These are phyloP conservation scores for Piezodorus guildinii DNA, from an alignment of 1,140 invertebrate genomes.

Conservation along the genomic window DNA sequence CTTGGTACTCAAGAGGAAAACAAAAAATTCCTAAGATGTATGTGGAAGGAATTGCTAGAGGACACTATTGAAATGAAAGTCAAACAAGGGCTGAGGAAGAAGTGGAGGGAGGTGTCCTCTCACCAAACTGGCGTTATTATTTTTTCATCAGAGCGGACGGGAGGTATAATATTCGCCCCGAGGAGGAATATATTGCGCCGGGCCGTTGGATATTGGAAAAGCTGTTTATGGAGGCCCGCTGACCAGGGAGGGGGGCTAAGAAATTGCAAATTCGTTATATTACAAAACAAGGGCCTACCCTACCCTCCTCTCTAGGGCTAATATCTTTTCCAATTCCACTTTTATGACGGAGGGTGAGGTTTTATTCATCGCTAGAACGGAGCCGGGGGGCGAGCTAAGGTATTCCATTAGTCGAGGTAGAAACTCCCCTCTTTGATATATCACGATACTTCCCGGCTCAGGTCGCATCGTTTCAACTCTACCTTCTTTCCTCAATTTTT, in stretches of 20 bases:
- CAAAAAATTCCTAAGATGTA: neutral
- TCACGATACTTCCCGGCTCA: neutral
- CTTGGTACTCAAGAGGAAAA: too few species aligned
- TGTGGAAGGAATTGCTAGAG: neutral
- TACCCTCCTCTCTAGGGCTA: neutral
- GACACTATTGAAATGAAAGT: slow-evolving; percentile 16
- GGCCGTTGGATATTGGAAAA: slow-evolving; percentile 8
- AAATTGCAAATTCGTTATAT: slow-evolving; percentile 16
- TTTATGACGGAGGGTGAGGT: slow-evolving; percentile 15
- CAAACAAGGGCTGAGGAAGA: slow-evolving; percentile 4
- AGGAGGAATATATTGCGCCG: slow-evolving; percentile 1
- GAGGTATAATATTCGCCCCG: too few species aligned
- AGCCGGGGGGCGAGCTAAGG: neutral
- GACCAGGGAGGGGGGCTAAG: slow-evolving; percentile 1
- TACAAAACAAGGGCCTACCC: slow-evolving; percentile 12
- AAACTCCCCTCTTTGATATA: neutral
- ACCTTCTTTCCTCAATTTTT: neutral
- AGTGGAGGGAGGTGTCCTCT: slow-evolving; percentile 10
- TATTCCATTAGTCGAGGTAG: slow-evolving; percentile 1
- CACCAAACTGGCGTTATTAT: slow-evolving; percentile 24
- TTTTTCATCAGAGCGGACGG: slow-evolving; percentile 20
- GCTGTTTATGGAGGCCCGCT: slow-evolving; percentile 8
- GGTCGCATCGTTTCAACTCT: neutral
- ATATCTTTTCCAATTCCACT: slow-evolving; percentile 16
- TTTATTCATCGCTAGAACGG: neutral